Base-by-base conservation (phyloP, 2,888 invertebrate genomes). In the Pseudoips prasinana region DNA sequence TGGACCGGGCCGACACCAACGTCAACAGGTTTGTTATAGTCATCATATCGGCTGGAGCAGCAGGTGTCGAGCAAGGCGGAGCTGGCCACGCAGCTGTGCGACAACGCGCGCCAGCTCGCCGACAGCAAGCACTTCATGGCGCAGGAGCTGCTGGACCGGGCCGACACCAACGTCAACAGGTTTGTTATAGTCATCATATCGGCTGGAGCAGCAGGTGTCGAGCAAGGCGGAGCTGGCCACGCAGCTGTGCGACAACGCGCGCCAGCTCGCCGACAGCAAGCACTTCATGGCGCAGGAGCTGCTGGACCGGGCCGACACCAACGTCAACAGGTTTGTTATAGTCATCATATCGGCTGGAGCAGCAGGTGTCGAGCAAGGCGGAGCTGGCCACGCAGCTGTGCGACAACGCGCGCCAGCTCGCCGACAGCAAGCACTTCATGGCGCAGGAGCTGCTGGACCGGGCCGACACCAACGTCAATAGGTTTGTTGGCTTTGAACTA, bases 271-370 rank as follows among this genome's bases (percentile, higher is more conserved):
- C 41, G 92, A 93, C 49, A 91, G 92, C 31, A 92, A 93, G 61
- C 97, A 98, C 79, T 98, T 98, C 83, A 94, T 98, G 92, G 93
- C 94, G 25, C 94, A 94, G 2, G 96, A 98, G 64, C 94, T 98
- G 32, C 91, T 94, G 38, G 92, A 92, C 19, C 90, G 94, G 40
- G 94, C 96, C 0, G 74, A 74, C n/a, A 42, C 47, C 0, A 72
- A 79, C 8, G 73, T 76, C 8, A 66, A 72, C 22, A 63, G 83
- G 85, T 55, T 3, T 14, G 14, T 14, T n/a, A n/a, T n/a, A n/a
- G n/a, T n/a, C n/a, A n/a, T n/a, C n/a, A n/a, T n/a, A n/a, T n/a
- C 92, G 95, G 2, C 84, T 98, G n/a, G 97, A 98, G 68, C 94
- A 95, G 30, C 96, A 97, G 63, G 94, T 96, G 7, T 89, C 92